A percentile compares a stretch with the other conserved stretches of the same genome.
phyloP scores from a whole-genome alignment of 2,888 invertebrate genomes.

The Heterodera filipjevi region DNA sequence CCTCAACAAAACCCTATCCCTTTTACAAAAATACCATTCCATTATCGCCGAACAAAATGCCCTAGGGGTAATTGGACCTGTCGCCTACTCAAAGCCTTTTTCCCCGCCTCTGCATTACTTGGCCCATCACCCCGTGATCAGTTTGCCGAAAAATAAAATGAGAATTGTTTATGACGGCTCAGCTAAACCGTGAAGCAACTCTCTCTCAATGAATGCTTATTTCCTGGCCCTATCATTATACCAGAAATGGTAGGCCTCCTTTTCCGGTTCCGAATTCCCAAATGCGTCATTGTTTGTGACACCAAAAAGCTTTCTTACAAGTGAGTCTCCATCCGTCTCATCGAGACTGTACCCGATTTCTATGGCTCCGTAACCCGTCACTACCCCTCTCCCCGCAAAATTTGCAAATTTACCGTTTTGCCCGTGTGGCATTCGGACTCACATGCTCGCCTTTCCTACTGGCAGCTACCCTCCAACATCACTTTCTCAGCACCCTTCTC shows the following conservation, averaged over 20 bases:
- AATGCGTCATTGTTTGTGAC: too few relatives aligned
- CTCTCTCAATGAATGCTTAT: slow-evolving; percentile 38
- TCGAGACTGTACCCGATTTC: slow-evolving; percentile 39
- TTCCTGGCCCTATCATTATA: slow-evolving; percentile 40
- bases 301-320: slow-evolving; percentile 47
- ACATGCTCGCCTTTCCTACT: slow-evolving; percentile 36
- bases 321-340: slow-evolving; percentile 38
- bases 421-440: slow-evolving; percentile 44
- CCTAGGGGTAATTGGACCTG: slow-evolving; percentile 40
- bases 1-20: slow-evolving; percentile 3
- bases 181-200: not conserved
- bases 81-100: not conserved
- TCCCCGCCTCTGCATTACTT: slow-evolving; percentile 11
- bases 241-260: slow-evolving; percentile 37
- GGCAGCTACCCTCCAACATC: slow-evolving; percentile 24
- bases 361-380: slow-evolving; percentile 38
- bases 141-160: not conserved
- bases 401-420: slow-evolving; percentile 38
- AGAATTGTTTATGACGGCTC: slow-evolving; percentile 17
- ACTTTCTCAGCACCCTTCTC: not conserved
- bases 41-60: slow-evolving; percentile 40
- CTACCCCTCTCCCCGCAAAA: slow-evolving; percentile 33
- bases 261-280: slow-evolving; percentile 35
- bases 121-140: slow-evolving; percentile 4
- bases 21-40: slow-evolving; percentile 33